Percentiles rank a stretch among this genome's conserved stretches.
Evolutionary conservation across 2,888 invertebrate species (phyloP).

Genomic region (Archaeoteleia sp.): DNA sequence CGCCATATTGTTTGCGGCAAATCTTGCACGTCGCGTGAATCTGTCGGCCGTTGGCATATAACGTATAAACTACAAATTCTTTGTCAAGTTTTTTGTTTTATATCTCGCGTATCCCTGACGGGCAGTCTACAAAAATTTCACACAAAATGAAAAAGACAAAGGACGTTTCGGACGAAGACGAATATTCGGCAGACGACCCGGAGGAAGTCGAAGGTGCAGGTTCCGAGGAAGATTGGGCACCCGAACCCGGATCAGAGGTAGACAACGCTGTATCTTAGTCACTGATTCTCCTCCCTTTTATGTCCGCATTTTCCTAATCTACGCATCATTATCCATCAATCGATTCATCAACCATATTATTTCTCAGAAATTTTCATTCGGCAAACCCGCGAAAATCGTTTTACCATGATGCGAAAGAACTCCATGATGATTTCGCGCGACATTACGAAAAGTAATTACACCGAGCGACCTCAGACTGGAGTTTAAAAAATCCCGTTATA

Average conservation of each 20-base stretch:
- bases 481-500: too few relatives aligned
- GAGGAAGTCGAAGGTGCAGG: slow-evolving; percentile 72
- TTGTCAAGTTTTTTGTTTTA: too few relatives aligned
- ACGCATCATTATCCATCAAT: background rate
- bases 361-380: too few relatives aligned
- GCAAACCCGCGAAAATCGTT: too few relatives aligned
- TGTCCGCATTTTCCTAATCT: background rate
- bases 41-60: slow-evolving; percentile 2
- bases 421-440: too few relatives aligned
- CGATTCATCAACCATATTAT: too few relatives aligned
- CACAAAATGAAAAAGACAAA: slow-evolving; percentile 73
- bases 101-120: slow-evolving; percentile 51
- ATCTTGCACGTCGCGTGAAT: slow-evolving; percentile 8
- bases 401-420: too few relatives aligned
- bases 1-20: slow-evolving; percentile 33
- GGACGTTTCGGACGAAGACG: slow-evolving; percentile 73
- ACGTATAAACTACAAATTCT: too few relatives aligned
- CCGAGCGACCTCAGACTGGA: too few relatives aligned
- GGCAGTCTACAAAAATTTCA: slow-evolving; percentile 69
- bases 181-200: slow-evolving; percentile 74
- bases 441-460: too few relatives aligned
- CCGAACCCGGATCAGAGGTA: slow-evolving; percentile 70
- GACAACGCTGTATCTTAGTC: slow-evolving; percentile 30
- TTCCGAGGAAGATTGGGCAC: slow-evolving; percentile 75
- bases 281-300: background rate